phyloP scores from a whole-genome alignment of 2,888 invertebrate genomes.

The Eueremaeus valkanovi region DNA sequence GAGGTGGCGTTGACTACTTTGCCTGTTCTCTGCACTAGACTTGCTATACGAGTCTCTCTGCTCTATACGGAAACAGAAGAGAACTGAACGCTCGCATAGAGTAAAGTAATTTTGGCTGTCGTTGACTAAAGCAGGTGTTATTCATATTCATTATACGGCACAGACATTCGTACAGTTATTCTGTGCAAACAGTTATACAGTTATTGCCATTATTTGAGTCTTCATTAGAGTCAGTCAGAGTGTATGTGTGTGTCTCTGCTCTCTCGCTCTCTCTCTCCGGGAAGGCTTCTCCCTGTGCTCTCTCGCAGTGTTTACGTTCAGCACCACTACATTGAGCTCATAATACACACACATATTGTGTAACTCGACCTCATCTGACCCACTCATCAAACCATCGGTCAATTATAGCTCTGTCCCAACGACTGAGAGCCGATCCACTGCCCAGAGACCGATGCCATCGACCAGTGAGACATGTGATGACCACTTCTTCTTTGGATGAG shows the following conservation, averaged over 20 bases:
- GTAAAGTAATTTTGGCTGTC: conserved; percentile 15
- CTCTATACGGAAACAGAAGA: conserved; percentile 6
- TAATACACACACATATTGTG: background rate
- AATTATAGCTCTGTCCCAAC: too few relatives aligned
- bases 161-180: too few relatives aligned
- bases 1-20: conserved; percentile 16
- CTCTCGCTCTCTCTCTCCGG: too few relatives aligned
- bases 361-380: background rate
- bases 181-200: conserved; percentile 10
- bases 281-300: too few relatives aligned
- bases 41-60: conserved; percentile 7
- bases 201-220: background rate
- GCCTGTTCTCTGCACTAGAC: background rate
- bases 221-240: background rate
- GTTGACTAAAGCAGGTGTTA: conserved; percentile 24
- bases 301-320: background rate
- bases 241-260: too few relatives aligned
- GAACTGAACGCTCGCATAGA: background rate
- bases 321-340: background rate
- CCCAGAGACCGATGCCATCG: background rate
- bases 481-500: background rate
- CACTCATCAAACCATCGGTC: background rate
- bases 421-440: background rate
- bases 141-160: background rate
- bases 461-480: background rate